A percentile compares a stretch with the other conserved stretches of the same genome.
Conservation (phyloP, 2,113 vertebrate genomes). For the Gymnocephalus cernua region DNA sequence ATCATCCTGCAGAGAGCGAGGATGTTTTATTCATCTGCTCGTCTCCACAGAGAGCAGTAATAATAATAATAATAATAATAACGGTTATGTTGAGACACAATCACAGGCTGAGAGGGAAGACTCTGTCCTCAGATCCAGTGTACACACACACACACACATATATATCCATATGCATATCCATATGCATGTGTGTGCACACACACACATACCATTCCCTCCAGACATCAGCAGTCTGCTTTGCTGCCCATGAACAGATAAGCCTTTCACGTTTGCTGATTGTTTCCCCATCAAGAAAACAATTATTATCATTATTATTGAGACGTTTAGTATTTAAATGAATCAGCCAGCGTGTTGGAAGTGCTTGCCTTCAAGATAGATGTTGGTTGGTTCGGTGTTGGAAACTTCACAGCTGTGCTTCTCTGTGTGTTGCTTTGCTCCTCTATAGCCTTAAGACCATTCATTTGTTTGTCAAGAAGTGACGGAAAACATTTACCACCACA, state of each 20-base stretch:
- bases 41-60: constrained; percentile 10
- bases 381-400: background rate
- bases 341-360: background rate
- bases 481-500: background rate
- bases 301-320: background rate
- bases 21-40: constrained; percentile 43
- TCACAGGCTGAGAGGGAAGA: constrained; percentile 27
- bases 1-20: constrained; percentile 34
- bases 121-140: background rate
- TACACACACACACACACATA: background rate
- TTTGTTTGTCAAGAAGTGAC: background rate
- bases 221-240: constrained; percentile 6
- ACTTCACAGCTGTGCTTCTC: background rate
- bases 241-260: constrained; percentile 25
- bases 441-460: background rate
- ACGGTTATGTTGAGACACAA: constrained; percentile 44
- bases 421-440: background rate
- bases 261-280: constrained; percentile 13
- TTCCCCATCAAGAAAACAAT: background rate
- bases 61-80: constrained; percentile 29
- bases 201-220: constrained; percentile 25
- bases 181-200: background rate
- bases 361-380: too few species aligned
- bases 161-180: background rate
- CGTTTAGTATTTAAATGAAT: background rate